Evolutionary conservation across 2,888 invertebrate genomes (phyloP), one percentile per base, ranked within the genome.

Genomic region (Mimas tiliae): DNA sequence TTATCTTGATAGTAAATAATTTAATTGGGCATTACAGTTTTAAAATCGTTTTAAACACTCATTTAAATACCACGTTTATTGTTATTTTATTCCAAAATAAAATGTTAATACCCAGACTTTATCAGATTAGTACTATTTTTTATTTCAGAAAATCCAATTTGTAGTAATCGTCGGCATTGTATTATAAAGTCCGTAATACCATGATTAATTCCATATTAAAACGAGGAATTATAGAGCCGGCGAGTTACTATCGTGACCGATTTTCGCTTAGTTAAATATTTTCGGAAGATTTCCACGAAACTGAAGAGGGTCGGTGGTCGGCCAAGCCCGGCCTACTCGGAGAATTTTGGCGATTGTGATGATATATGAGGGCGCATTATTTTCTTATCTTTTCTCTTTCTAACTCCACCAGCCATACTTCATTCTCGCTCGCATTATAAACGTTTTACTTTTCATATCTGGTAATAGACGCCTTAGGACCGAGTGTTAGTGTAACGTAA

Each of bases 381-480:
- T 91, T 93, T 91, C 93, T 93, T 93, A 93, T 93, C 93, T 91
- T 89, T 88, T 90, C 90, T 90, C 89, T 90, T 89, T 90, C 91
- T 92, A 90, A 89, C 91, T 90, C 89, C 88, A 89, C 87, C 86
- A 85, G 79, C 87, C 90, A 91, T 92, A 90, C 90, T 90, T 92
- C 90, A 92, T 92, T 90, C 85, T 47, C 58, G 55, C 55, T 58
- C 65, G 55, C 21, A 63, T 66, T 66, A 82, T 81, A 80, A 81
- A 77, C 80, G 83, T 78, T 83, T 81, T 81, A 80, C 65, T 50
- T 58, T 55, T 58, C 55, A 55, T 65, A 65, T 91, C 88, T 86
- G 83, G 76, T 86, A 86, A 88, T 86, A 87, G 85, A 85, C 84
- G 87, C 85, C 83, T 82, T 80, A 81, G 83, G 85, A 81, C 76